Conservation (phyloP, 2,113 vertebrate species). For the Tursiops truncatus region DNA sequence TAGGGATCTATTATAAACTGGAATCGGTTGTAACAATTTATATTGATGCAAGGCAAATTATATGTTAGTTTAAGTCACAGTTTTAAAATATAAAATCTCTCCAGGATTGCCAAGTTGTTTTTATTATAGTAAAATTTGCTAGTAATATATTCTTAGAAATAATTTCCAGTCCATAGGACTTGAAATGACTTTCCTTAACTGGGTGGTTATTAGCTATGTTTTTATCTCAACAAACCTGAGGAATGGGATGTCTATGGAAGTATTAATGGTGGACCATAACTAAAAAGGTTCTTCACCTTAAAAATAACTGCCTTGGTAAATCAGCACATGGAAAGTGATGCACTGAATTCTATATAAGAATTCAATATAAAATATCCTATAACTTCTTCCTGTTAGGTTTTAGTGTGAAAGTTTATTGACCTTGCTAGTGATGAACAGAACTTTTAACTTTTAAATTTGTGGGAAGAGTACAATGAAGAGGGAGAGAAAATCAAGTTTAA, state of each 20-base stretch:
- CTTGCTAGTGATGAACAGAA: background rate
- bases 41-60: slow-evolving; percentile 43
- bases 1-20: slow-evolving; percentile 45
- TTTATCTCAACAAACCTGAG: slow-evolving; percentile 34
- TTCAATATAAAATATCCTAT: background rate
- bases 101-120: slow-evolving; percentile 15
- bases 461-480: background rate
- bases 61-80: slow-evolving; percentile 32
- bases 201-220: background rate
- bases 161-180: slow-evolving; percentile 26
- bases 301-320: slow-evolving; percentile 16
- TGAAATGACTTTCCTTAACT: slow-evolving; percentile 24
- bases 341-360: background rate
- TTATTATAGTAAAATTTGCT: slow-evolving; percentile 41
- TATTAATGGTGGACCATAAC: background rate
- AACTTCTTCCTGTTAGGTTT: background rate
- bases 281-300: background rate
- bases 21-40: slow-evolving; percentile 26
- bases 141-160: slow-evolving; percentile 8
- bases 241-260: background rate
- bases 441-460: slow-evolving; percentile 1
- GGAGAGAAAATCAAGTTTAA: slow-evolving; percentile 6
- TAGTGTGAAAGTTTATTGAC: background rate
- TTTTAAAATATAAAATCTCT: slow-evolving; percentile 50
- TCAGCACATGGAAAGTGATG: slow-evolving; percentile 22